Percentiles rank a stretch among this genome's conserved stretches.
Conservation (phyloP, 2,888 invertebrate species). For the Stenoptilia bipunctidactyla region DNA sequence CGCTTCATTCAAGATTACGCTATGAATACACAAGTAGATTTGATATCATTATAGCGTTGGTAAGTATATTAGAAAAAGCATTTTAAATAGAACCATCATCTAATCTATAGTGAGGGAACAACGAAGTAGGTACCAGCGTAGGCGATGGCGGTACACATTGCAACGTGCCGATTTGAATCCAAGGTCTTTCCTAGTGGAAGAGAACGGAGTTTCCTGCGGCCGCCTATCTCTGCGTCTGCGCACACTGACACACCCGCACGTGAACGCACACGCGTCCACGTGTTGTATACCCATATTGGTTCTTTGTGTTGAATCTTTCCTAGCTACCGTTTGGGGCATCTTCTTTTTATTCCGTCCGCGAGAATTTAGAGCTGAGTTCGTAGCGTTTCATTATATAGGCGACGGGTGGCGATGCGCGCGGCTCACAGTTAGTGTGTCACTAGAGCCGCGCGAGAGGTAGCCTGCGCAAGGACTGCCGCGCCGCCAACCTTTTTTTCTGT, state of each 20-base stretch:
- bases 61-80: conserved; percentile 14
- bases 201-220: conserved; percentile 72
- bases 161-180: conserved; percentile 69
- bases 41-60: conserved; percentile 13
- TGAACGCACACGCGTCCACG: conserved; percentile 62
- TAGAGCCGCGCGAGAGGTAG: conserved; percentile 60
- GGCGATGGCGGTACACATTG: conserved; percentile 68
- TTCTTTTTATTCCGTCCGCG: conserved; percentile 62
- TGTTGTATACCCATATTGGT: conserved; percentile 31
- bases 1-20: neutral
- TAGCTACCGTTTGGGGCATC: conserved; percentile 64
- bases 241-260: conserved; percentile 56
- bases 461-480: conserved; percentile 66
- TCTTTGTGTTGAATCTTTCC: conserved; percentile 64
- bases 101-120: conserved; percentile 41
- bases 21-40: neutral
- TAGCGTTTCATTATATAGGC: conserved; percentile 66
- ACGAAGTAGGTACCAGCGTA: conserved; percentile 63
- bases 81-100: conserved; percentile 34
- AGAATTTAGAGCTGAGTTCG: conserved; percentile 55
- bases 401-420: conserved; percentile 56
- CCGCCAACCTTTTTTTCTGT: conserved; percentile 65
- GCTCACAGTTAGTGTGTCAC: conserved; percentile 65
- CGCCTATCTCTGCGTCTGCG: conserved; percentile 66
- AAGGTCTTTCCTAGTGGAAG: conserved; percentile 73